phyloP scores from a whole-genome alignment of 2,888 invertebrate species.

The Stenodera caucasica region DNA sequence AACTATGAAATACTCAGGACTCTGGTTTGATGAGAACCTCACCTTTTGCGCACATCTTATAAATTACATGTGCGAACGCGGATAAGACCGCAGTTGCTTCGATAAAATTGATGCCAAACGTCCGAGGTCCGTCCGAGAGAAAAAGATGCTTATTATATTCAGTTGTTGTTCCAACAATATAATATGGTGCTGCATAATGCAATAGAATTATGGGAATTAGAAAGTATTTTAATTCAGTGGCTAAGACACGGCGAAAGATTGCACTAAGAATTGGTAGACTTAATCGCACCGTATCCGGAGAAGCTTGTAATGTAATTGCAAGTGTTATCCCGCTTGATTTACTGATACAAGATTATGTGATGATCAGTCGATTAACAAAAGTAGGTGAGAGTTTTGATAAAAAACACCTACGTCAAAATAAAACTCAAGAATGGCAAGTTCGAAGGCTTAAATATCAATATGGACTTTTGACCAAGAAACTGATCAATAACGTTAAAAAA shows the following conservation, averaged over 20 bases:
- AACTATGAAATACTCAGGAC: neutral
- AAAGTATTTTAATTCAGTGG: neutral
- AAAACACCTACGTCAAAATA: no score
- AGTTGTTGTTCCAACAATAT: neutral
- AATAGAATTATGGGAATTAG: neutral
- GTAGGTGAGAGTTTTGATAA: neutral
- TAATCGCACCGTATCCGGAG: neutral
- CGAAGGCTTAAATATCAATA: no score
- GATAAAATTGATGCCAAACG: neutral
- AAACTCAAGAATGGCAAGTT: neutral
- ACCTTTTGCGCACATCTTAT: neutral
- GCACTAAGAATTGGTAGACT: neutral
- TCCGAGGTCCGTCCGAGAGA: neutral
- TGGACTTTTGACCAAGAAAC: no score
- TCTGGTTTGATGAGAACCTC: neutral
- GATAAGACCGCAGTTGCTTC: neutral
- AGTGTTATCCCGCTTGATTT: neutral
- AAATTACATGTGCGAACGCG: neutral
- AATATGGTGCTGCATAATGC: no score
- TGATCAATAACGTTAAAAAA: no score
- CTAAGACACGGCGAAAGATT: neutral
- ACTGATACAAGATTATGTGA: neutral
- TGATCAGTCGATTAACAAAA: no score
- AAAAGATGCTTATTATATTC: neutral
- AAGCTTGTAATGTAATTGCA: neutral